Base-by-base conservation (phyloP, 1,140 invertebrate species). In the Halictus rubicundus region DNA sequence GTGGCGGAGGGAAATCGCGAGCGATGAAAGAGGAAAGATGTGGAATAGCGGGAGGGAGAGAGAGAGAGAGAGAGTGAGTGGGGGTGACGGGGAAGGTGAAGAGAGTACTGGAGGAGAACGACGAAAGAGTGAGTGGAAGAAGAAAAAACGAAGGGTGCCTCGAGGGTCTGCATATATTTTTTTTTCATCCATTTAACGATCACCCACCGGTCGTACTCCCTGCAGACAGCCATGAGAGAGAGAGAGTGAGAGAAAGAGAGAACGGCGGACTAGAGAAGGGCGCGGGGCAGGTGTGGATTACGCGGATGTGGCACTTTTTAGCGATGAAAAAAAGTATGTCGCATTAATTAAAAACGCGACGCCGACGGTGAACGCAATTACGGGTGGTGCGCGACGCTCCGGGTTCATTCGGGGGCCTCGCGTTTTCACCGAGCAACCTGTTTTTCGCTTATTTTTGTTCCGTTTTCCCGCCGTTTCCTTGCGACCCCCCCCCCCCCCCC, bases 261-360 rank as follows among this genome's bases (percentile, higher is more conserved):
- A n/a, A n/a, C n/a, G n/a, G n/a, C n/a, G n/a, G n/a, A n/a, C n/a
- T n/a, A n/a, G n/a, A n/a, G n/a, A n/a, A n/a, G n/a, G n/a, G n/a
- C n/a, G n/a, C n/a, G n/a, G n/a, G 78, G 77, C 57, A 46, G 78
- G 78, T 70, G 78, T 84, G 82, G 82, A 85, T 85, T 85, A 81
- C 83, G 83, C 81, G 83, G 72, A 85, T 85, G 82, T 85, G 82
- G 78, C 83, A 84, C 82, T 85, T 85, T 84, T 84, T 83, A 84
- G 78, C 73, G 82, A 85, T 84, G 78, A 68, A 84, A 86, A 89
- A 89, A 92, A 89, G 85, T 89, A 87, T 88, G 90, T 89, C 89
- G 87, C 85, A 92, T 92, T 92, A 91, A 91, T 92, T 91, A 92
- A 91, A 91, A 85, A 52, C 49, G 70, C 82, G 75, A 81, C 83